Percentiles rank a stretch among this genome's conserved stretches.
phyloP scores from a whole-genome alignment of 1,140 invertebrate species.

The Scaptomyza pallida region DNA sequence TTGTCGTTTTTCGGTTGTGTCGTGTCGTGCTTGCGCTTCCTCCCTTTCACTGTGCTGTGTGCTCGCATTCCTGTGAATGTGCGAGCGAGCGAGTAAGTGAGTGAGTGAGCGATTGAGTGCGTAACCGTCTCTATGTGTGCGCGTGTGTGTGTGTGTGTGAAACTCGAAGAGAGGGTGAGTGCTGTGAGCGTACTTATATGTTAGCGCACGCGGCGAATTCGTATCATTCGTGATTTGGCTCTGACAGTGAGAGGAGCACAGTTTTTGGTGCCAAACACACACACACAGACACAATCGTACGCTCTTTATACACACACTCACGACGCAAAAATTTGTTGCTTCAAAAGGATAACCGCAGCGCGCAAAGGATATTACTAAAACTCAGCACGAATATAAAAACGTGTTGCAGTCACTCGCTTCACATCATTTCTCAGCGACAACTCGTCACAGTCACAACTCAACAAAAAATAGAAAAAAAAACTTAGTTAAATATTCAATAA shows the following conservation, averaged over 20 bases:
- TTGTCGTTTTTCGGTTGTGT: constrained; percentile 46
- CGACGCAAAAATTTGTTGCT: constrained; percentile 63
- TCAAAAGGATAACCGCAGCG: constrained; percentile 56
- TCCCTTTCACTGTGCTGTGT: constrained; percentile 32
- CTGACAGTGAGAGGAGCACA: constrained; percentile 75
- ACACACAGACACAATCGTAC: constrained; percentile 32
- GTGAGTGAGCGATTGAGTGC: too few species aligned
- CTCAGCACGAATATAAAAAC: constrained; percentile 55
- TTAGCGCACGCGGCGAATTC: constrained; percentile 80
- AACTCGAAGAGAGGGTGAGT: constrained; percentile 61
- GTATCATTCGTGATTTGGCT: constrained; percentile 83
- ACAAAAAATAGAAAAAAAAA: constrained; percentile 11
- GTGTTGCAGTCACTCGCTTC: constrained; percentile 54
- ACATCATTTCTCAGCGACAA: constrained; percentile 64
- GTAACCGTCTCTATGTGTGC: constrained; percentile 11
- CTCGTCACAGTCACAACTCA: constrained; percentile 64
- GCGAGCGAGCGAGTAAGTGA: constrained; percentile 43
- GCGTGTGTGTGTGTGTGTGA: constrained; percentile 22
- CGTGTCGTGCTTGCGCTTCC: constrained; percentile 26
- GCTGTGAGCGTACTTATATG: constrained; percentile 77
- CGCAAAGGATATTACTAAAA: constrained; percentile 55
- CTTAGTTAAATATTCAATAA: constrained; percentile 26
- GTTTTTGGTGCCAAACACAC: constrained; percentile 5
- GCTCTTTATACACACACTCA: constrained; percentile 24
- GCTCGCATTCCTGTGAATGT: constrained; percentile 3